A percentile compares a stretch with the other conserved stretches of the same genome.
These are phyloP conservation scores for Ptyas mucosa DNA, from an alignment of 2,113 vertebrate genomes.

Conservation along the genomic window DNA sequence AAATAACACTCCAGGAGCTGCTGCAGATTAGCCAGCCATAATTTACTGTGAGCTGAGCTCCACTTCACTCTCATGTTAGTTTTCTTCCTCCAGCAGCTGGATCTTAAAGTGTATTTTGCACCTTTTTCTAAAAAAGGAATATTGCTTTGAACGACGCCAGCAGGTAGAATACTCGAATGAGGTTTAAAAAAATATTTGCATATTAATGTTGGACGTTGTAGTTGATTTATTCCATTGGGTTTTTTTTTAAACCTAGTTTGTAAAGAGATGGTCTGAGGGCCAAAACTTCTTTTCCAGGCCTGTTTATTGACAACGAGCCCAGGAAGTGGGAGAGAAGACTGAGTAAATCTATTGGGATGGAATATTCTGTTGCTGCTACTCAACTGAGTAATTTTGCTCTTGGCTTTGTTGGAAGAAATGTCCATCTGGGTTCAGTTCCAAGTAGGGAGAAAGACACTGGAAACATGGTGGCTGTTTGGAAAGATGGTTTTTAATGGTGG, in stretches of 20 bases:
- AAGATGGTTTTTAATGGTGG: no score
- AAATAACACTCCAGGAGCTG: not conserved
- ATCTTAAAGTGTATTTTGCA: not conserved
- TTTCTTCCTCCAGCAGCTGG: not conserved
- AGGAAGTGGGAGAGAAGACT: not conserved
- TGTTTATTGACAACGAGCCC: not conserved
- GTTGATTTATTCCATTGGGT: not conserved
- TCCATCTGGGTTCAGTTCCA: no score
- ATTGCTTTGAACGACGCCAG: not conserved
- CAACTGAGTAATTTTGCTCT: not conserved
- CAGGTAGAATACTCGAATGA: not conserved
- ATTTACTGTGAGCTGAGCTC: not conserved
- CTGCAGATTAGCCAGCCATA: not conserved
- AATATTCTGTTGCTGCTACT: not conserved
- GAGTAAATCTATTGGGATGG: not conserved
- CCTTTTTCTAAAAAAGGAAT: not conserved
- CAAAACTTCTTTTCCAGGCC: not conserved
- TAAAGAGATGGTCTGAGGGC: no score
- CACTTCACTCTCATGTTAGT: not conserved
- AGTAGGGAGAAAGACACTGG: no score
- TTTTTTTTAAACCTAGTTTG: no score
- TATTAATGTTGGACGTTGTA: not conserved
- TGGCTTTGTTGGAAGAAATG: not conserved
- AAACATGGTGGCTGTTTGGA: no score
- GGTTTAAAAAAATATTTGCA: not conserved